Evolutionary conservation across 2,113 vertebrate genomes (phyloP).

Genomic region (Amphilophus citrinellus): DNA sequence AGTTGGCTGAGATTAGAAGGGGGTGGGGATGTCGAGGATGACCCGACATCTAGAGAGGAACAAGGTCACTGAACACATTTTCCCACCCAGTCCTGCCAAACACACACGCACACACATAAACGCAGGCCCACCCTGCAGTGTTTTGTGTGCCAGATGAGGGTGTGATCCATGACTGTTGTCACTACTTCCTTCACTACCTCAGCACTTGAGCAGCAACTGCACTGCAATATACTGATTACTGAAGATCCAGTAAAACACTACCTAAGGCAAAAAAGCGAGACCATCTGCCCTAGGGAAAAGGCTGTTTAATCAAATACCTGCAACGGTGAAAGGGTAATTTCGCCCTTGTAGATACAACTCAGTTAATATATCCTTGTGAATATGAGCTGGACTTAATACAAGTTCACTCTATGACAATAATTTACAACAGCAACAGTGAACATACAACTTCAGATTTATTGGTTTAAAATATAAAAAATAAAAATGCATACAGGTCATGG

Average conservation of each 20-base stretch:
- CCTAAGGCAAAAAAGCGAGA: constrained; percentile 38
- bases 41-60: constrained; percentile 69
- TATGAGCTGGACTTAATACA: background rate
- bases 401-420: background rate
- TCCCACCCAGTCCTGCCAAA: constrained; percentile 61
- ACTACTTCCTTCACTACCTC: constrained; percentile 59
- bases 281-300: constrained; percentile 38
- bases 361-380: background rate
- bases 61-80: constrained; percentile 72
- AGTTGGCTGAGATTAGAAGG: constrained; percentile 44
- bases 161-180: constrained; percentile 72
- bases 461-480: constrained; percentile 37
- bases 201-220: constrained; percentile 45
- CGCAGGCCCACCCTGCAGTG: constrained; percentile 52
- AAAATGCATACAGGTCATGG: constrained; percentile 47
- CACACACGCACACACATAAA: constrained; percentile 12
- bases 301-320: constrained; percentile 59
- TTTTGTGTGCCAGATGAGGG: constrained; percentile 69
- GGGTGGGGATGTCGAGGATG: constrained; percentile 53
- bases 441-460: constrained; percentile 39
- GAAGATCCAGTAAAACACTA: constrained; percentile 48
- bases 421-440: constrained; percentile 3
- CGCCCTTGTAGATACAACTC: background rate
- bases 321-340: constrained; percentile 38
- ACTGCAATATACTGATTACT: constrained; percentile 17